These are phyloP conservation scores for Antheraea assamensis DNA, from an alignment of 2,888 invertebrate species.

Conservation along the genomic window DNA sequence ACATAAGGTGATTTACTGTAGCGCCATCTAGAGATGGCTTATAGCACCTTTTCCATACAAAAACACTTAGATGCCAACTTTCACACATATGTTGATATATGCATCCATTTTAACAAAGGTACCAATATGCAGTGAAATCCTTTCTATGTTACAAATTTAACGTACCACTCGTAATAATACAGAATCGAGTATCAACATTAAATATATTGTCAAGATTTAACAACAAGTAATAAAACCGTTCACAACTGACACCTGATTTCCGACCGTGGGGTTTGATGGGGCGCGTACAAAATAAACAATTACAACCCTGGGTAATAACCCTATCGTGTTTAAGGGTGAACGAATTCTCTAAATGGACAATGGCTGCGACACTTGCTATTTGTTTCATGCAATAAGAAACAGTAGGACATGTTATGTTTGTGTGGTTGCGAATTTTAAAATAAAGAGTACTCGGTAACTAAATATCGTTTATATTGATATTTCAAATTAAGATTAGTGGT, in stretches of 20 bases:
- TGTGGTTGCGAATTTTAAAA: neutral
- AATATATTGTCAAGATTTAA: slow-evolving; percentile 3
- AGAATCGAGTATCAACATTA: neutral
- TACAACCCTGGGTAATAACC: slow-evolving; percentile 39
- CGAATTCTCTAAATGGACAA: slow-evolving; percentile 46
- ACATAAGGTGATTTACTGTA: too few relatives aligned
- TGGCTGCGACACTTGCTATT: neutral
- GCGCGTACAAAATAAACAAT: slow-evolving; percentile 25
- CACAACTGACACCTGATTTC: slow-evolving; percentile 22
- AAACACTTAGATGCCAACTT: too few relatives aligned
- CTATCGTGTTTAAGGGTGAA: slow-evolving; percentile 45
- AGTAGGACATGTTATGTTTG: neutral
- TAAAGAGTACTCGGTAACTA: neutral
- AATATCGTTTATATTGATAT: neutral
- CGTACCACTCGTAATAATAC: neutral
- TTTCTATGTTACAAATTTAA: neutral
- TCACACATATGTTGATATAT: neutral
- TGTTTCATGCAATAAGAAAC: neutral
- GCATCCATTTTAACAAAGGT: neutral
- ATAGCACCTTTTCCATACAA: too few relatives aligned
- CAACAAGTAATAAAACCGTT: slow-evolving; percentile 17
- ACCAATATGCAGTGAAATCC: neutral
- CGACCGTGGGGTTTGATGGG: slow-evolving; percentile 14
- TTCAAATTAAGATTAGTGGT: neutral
- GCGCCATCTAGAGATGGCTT: too few relatives aligned